phyloP scores from a whole-genome alignment of 37 sponge, comb jelly and placozoan species.

The Corticium candelabrum region DNA sequence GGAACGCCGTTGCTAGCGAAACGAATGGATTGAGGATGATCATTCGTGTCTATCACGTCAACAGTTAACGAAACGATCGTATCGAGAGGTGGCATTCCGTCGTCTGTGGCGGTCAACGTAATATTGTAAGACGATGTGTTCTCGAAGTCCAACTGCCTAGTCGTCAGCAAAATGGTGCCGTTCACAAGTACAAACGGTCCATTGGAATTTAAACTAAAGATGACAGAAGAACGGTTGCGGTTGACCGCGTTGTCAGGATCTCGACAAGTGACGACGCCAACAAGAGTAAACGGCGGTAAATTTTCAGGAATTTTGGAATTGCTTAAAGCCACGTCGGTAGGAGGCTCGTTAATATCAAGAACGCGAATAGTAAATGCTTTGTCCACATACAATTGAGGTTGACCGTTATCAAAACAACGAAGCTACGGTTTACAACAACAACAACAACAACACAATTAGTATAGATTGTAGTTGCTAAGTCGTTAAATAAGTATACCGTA shows the following conservation, averaged over 20 bases:
- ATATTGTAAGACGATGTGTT: background rate
- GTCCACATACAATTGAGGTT: background rate
- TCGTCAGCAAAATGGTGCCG: background rate
- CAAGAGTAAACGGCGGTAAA: background rate
- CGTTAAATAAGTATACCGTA: background rate
- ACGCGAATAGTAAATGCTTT: background rate
- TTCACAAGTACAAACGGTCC: background rate
- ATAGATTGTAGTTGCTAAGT: background rate
- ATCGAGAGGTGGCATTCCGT: background rate
- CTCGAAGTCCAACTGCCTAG: background rate
- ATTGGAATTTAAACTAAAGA: background rate
- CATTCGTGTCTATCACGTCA: background rate
- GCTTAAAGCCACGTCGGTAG: background rate
- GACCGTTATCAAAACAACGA: background rate
- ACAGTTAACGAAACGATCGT: background rate
- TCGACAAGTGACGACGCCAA: background rate
- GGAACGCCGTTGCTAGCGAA: background rate
- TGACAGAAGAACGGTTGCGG: background rate
- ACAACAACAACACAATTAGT: background rate
- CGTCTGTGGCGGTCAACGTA: background rate
- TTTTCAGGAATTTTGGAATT: background rate
- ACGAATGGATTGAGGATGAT: background rate
- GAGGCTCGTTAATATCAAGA: background rate
- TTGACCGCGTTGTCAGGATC: slow-evolving; percentile 9
- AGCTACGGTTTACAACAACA: background rate